Evolutionary conservation across 2,797 vertebrate species (phyloP).

Genomic region (Muscicapa comitata): DNA sequence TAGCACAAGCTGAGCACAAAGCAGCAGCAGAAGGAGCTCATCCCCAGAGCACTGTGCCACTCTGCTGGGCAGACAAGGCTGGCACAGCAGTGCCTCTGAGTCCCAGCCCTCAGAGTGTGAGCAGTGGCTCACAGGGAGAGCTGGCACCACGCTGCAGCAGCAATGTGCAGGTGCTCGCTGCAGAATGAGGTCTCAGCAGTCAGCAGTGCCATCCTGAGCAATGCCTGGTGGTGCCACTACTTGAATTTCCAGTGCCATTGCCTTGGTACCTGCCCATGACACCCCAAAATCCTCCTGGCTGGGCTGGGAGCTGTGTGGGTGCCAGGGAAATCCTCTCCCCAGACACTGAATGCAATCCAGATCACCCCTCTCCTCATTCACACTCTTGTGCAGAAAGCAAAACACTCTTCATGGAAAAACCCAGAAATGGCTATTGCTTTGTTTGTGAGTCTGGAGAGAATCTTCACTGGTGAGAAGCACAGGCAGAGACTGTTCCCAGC

Average conservation of each 20-base stretch:
- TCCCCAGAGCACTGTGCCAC: background rate
- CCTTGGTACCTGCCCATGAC: rapidly evolving
- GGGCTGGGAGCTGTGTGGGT: background rate
- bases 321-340: background rate
- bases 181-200: background rate
- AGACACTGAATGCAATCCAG: background rate
- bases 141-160: rapidly evolving
- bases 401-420: background rate
- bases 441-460: background rate
- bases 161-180: rapidly evolving
- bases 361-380: rapidly evolving
- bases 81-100: background rate
- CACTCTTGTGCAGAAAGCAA: background rate
- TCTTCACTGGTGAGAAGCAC: background rate
- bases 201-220: background rate
- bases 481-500: background rate
- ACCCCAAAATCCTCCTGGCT: background rate
- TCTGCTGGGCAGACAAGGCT: background rate
- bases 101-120: background rate
- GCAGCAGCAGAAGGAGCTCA: background rate
- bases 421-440: rapidly evolving
- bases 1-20: no score
- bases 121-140: background rate
- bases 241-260: background rate
- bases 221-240: rapidly evolving